Evolutionary conservation across 2,888 invertebrate genomes (phyloP), one percentile per base, ranked within the genome.

Genomic region (Gryllus longicercus): DNA sequence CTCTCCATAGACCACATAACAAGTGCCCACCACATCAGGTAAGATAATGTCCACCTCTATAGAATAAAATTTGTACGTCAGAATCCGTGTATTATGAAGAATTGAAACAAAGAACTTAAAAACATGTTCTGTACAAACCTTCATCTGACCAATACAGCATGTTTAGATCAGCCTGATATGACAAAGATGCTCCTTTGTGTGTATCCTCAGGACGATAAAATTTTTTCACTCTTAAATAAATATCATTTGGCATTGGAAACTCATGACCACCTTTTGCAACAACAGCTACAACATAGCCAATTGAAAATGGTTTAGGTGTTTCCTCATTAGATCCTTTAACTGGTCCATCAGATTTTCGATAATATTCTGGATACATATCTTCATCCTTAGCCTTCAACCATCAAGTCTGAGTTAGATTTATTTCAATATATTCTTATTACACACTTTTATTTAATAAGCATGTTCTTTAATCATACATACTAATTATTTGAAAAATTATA

Each of bases 171-270:
- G 91, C 88, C 82, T 92, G 90, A 82, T 92, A 90, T 1, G 90
- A 89, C 21, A 88, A 85, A 79, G 86, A 84, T 49, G 88, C 86
- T 78, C 91, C 89, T 82, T 90, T 90, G 82, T 90, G 90, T 0
- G 94, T 94, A 85, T 95, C 92, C 86, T 94, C 94, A 0, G 95
- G 93, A 81, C 95, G 90, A 84, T 91, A 94, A 84, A 95, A 89
- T 83, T 94, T 91, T 83, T 91, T 90, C 0, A 95, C 91, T 85
- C 88, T 90, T 1, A 95, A 86, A 83, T 89, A 90, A 78, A 95
- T 90, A 83, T 92, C 91, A 82, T 89, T 88, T 0, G 90, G 89
- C 0, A 88, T 87, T n/a, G 90, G 87, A 25, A 90, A 85, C 77
- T 88, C 88, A 11, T 89, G 88, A 2, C 88, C 88, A 14, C 90